phyloP scores from a whole-genome alignment of 2,888 invertebrate species.

The Mechanitis messenoides region DNA sequence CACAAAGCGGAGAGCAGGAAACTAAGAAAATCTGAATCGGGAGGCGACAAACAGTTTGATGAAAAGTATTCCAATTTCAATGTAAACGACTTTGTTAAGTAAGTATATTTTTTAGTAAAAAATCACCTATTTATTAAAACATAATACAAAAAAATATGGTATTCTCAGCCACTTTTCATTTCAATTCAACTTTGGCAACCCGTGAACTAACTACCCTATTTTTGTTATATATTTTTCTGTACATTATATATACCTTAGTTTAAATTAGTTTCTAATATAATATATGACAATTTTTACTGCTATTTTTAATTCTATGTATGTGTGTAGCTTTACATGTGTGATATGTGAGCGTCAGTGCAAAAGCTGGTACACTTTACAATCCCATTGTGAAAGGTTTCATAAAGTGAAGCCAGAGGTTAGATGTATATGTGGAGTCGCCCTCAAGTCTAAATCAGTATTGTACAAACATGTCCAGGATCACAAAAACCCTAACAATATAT shows the following conservation, averaged over 20 bases:
- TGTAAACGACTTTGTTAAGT: conserved; percentile 63
- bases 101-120: conserved; percentile 30
- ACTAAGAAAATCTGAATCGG: conserved; percentile 40
- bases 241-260: no score
- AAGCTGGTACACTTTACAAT: conserved; percentile 68
- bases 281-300: no score
- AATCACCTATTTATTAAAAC: conserved; percentile 5
- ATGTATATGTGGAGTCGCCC: conserved; percentile 66
- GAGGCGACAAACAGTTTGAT: conserved; percentile 41
- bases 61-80: conserved; percentile 50
- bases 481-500: conserved; percentile 65
- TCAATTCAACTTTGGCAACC: no score
- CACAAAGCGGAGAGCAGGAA: conserved; percentile 56
- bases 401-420: conserved; percentile 56
- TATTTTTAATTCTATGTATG: neutral
- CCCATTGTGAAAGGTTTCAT: conserved; percentile 57
- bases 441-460: conserved; percentile 71
- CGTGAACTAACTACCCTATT: no score
- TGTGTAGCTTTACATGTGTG: conserved; percentile 62
- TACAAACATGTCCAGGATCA: conserved; percentile 74
- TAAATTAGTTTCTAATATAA: no score
- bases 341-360: conserved; percentile 58
- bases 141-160: no score
- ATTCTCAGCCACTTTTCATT: no score
- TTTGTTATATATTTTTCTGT: no score